Evolutionary conservation across 2,888 invertebrate species (phyloP).

Genomic region (Nowickia ferox): DNA sequence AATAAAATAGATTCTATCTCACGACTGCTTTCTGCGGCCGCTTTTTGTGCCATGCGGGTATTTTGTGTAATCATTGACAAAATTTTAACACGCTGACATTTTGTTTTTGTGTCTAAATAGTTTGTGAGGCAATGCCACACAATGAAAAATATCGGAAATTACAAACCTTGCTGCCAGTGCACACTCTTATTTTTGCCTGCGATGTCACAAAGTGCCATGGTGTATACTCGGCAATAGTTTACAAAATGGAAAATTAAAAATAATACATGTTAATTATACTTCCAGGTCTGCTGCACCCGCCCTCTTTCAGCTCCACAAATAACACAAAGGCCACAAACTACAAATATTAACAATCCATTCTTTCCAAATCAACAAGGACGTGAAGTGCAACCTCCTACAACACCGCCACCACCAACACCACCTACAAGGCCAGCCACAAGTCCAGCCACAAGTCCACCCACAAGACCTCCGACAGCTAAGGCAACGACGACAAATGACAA

Average conservation of each 20-base stretch:
- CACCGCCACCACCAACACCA: constrained; percentile 62
- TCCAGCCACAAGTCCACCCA: constrained; percentile 35
- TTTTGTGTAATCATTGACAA: no score
- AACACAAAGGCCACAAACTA: constrained; percentile 26
- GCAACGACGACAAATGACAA: constrained; percentile 63
- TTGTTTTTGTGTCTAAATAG: no score
- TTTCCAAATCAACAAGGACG: background rate
- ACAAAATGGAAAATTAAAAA: background rate
- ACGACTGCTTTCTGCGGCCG: no score
- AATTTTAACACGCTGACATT: no score
- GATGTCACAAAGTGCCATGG: no score
- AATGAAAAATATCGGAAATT: no score
- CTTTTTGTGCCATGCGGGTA: no score
- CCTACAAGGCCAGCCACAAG: constrained; percentile 45
- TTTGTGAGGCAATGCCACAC: no score
- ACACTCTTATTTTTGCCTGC: no score
- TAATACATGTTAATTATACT: background rate
- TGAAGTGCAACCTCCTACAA: constrained; percentile 30
- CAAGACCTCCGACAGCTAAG: constrained; percentile 46
- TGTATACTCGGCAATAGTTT: background rate
- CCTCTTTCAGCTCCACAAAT: constrained; percentile 67
- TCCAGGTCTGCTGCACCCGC: constrained; percentile 79
- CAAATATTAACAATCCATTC: constrained; percentile 11
- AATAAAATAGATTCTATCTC: no score
- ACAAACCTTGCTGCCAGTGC: no score